Percentiles rank a stretch among this genome's conserved stretches.
phyloP scores from a whole-genome alignment of 2,797 vertebrate species.

The Tolypeutes matacus region DNA sequence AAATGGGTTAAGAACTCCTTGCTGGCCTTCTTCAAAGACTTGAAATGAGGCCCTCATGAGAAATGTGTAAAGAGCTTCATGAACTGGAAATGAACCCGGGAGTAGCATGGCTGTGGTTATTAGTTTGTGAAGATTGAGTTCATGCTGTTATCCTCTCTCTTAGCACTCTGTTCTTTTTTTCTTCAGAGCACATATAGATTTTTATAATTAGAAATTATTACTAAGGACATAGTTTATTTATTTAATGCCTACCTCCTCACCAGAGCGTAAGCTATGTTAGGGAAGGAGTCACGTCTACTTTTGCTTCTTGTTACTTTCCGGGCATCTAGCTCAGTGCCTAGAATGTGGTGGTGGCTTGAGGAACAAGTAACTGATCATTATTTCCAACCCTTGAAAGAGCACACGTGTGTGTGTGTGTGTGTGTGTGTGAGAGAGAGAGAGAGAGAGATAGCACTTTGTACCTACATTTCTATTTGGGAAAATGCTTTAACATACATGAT shows the following conservation, averaged over 20 bases:
- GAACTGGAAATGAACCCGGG: neutral
- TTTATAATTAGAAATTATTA: neutral
- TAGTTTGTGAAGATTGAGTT: neutral
- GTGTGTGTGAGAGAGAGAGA: neutral
- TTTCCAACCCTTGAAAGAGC: too few species aligned
- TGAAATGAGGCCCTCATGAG: neutral
- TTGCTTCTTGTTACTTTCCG: neutral
- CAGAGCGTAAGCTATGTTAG: rapidly evolving
- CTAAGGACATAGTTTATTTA: neutral
- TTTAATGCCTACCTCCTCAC: neutral
- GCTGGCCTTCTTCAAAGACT: neutral
- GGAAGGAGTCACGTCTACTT: neutral
- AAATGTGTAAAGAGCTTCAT: neutral
- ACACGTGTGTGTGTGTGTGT: too few species aligned
- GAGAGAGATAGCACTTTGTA: neutral
- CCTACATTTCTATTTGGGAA: neutral
- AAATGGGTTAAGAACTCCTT: neutral
- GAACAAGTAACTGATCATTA: neutral
- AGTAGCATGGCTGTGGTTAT: neutral
- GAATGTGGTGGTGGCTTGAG: neutral
- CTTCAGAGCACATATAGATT: neutral
- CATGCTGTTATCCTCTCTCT: neutral
- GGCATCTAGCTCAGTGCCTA: neutral
- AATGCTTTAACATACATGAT: neutral
- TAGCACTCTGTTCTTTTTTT: neutral